A percentile compares a stretch with the other conserved stretches of the same genome.
Evolutionary conservation across 2,888 invertebrate species (phyloP).

Genomic region (Metacarcinus magister): DNA sequence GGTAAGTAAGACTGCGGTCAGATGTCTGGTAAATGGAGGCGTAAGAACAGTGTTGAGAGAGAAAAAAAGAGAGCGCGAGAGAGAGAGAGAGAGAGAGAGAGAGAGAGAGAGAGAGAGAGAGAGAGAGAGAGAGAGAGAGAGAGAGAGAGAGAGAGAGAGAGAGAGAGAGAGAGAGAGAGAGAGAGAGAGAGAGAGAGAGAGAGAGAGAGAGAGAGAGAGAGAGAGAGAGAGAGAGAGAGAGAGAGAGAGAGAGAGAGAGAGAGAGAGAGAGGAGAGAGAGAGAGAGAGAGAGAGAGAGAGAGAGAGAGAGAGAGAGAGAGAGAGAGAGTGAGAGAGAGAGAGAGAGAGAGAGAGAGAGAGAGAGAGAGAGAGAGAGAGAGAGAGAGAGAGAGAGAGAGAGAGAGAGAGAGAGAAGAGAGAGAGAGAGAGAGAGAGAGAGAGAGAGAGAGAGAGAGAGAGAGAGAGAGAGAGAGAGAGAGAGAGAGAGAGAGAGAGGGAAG

Average conservation of each 20-base stretch:
- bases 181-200: background rate
- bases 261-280: background rate
- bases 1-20: background rate
- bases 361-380: background rate
- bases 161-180: background rate
- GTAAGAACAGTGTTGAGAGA: background rate
- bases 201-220: too few species aligned
- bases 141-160: background rate
- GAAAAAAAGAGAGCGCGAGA: too few species aligned
- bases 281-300: too few species aligned
- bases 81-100: too few species aligned
- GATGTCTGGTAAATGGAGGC: too few species aligned
- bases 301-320: background rate
- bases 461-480: background rate
- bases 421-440: background rate
- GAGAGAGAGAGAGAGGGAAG: background rate
- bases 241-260: background rate
- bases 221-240: background rate
- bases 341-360: background rate
- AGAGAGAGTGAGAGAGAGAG: background rate
- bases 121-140: background rate
- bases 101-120: background rate
- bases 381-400: constrained; percentile 35
- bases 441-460: background rate
- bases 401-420: background rate